phyloP scores from a whole-genome alignment of 2,888 invertebrate genomes.

The Cephus pygmeus region DNA sequence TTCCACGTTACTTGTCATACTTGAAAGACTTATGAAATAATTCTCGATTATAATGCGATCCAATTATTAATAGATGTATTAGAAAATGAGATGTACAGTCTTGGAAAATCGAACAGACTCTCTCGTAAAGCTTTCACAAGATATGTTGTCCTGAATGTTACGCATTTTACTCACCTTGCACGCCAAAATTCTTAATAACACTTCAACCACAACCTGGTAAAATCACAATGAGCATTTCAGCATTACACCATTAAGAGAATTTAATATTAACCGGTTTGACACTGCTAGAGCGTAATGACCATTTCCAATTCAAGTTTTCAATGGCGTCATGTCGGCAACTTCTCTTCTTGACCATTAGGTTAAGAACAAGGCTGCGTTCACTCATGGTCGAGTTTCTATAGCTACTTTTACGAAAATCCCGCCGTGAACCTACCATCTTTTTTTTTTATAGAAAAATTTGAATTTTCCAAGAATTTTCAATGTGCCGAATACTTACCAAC shows the following conservation, averaged over 20 bases:
- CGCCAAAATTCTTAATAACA: background rate
- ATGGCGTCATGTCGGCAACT: constrained; percentile 18
- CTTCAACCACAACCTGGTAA: background rate
- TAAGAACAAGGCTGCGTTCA: constrained; percentile 18
- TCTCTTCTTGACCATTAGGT: background rate
- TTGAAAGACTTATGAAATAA: background rate
- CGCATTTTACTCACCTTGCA: background rate
- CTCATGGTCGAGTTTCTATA: constrained; percentile 3
- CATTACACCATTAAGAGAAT: background rate
- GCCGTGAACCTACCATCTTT: background rate
- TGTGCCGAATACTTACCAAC: background rate
- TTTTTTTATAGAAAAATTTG: background rate
- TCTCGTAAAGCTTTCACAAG: background rate
- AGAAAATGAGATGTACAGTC: background rate
- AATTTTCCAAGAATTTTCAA: background rate
- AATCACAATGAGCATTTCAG: background rate
- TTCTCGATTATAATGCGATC: background rate
- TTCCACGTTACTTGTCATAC: background rate
- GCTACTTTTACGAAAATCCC: background rate
- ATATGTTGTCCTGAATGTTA: background rate
- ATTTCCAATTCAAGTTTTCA: constrained; percentile 13
- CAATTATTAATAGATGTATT: background rate
- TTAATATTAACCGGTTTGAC: background rate
- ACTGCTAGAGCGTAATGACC: background rate
- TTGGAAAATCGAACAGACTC: background rate